Conservation (phyloP, 1,140 invertebrate species). For the Diorhabda carinulata region DNA sequence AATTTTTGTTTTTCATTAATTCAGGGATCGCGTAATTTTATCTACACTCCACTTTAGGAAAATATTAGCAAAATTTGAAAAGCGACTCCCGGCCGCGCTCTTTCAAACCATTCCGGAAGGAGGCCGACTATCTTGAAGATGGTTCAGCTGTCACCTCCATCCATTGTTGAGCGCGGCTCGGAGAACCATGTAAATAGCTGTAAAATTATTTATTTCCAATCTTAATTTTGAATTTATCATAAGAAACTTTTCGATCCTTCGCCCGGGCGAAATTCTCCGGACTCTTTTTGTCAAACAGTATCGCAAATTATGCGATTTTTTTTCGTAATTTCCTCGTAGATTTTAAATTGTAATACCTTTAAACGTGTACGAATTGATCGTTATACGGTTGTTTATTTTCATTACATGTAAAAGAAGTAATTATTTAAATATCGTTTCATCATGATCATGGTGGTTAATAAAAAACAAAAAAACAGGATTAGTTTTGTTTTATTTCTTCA, state of each 20-base stretch:
- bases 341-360: constrained; percentile 1
- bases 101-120: constrained; percentile 19
- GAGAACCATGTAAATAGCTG: constrained; percentile 28
- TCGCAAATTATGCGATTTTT: neutral
- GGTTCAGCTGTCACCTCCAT: constrained; percentile 24
- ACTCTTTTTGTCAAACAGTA: constrained; percentile 7
- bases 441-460: constrained; percentile 21
- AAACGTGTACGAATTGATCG: constrained; percentile 5
- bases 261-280: neutral
- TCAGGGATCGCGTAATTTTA: constrained; percentile 22
- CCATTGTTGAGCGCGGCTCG: constrained; percentile 20
- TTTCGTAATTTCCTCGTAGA: constrained; percentile 3
- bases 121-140: neutral
- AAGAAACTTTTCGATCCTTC: neutral
- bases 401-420: constrained; percentile 11
- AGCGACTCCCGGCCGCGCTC: constrained; percentile 7
- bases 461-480: constrained; percentile 19
- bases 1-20: constrained; percentile 23
- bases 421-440: constrained; percentile 21
- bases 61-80: constrained; percentile 20
- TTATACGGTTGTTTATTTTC: constrained; percentile 20
- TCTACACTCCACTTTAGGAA: constrained; percentile 29
- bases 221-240: constrained; percentile 7
- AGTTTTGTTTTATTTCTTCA: constrained; percentile 1
- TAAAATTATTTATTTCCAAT: constrained; percentile 31